phyloP scores from a whole-genome alignment of 2,113 vertebrate species.

The Coracopsis vasa region DNA sequence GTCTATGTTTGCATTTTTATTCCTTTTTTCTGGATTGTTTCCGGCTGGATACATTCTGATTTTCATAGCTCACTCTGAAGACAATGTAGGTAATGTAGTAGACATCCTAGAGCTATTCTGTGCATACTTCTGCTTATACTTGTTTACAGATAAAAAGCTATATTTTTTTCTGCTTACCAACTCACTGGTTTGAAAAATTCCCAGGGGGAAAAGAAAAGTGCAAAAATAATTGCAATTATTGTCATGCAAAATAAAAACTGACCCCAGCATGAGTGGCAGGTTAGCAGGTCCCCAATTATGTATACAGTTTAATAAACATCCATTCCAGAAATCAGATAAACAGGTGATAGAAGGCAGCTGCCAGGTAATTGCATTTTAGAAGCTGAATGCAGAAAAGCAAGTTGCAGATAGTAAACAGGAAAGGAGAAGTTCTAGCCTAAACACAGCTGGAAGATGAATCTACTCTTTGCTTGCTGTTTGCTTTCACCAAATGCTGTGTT shows the following conservation, averaged over 20 bases:
- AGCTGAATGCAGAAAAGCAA: neutral
- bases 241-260: neutral
- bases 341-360: neutral
- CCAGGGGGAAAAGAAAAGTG: neutral
- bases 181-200: neutral
- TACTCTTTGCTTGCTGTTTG: neutral
- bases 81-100: neutral
- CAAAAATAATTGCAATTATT: neutral
- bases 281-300: slow-evolving; percentile 14
- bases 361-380: neutral
- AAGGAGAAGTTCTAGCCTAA: neutral
- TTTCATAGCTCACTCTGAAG: neutral
- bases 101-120: neutral
- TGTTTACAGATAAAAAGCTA: neutral
- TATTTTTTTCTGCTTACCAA: neutral
- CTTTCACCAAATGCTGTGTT: neutral
- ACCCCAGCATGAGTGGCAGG: neutral
- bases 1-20: neutral
- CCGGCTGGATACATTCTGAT: neutral
- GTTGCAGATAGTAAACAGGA: neutral
- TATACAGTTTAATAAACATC: neutral
- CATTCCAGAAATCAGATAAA: slow-evolving; percentile 24
- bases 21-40: neutral
- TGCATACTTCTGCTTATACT: neutral
- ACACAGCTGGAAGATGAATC: neutral